Evolutionary conservation across 2,888 invertebrate genomes (phyloP), one percentile per base, ranked within the genome.

Genomic region (Drosophila sordidapex): DNA sequence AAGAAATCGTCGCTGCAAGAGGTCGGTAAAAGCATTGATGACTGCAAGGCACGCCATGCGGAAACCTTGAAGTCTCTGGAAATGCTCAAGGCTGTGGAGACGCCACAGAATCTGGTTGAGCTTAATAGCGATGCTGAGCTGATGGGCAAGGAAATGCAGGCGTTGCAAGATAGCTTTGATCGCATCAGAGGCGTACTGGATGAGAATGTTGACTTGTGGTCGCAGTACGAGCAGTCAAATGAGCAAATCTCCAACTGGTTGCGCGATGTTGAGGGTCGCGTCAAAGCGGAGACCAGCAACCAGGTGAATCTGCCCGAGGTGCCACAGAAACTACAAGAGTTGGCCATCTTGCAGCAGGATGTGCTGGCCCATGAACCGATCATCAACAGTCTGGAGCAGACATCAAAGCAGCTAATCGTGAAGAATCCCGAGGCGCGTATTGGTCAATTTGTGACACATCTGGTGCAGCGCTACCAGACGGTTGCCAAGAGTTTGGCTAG

Each of bases 381-480:
- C 88, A 94, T 98, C 27, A 94, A 95, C 38, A 95, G 95, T 71
- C 93, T 98, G 27, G 94, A 95, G 18, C 94, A 94, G 35, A 94
- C 97, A 5, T 96, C 97, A 2, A 95, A 96, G 61, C 94, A 95
- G 79, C 95, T 98, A 49, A 94, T 96, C 36, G 95, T 95, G 69
- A 95, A 96, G 87, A 96, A 96, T 91, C 97, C 97, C 0, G 98
- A 98, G 90, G 96, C 97, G 0, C 95, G 98, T 51, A 96, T 97
- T 18, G 95, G 95, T 2, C 97, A 98, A 90, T 96, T 96, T 91
- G 96, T 97, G 0, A 95, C 95, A 62, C 97, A 98, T 91, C 94
- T 98, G 65, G 95, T 95, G 5, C 95, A 95, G 15, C 94, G 98
- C 79, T 97, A 97, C 91, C 96, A 96, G 91, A 95, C 96, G 0